phyloP scores from a whole-genome alignment of 92 coral and sea anemone species.

The Palythoa heliodiscus region DNA sequence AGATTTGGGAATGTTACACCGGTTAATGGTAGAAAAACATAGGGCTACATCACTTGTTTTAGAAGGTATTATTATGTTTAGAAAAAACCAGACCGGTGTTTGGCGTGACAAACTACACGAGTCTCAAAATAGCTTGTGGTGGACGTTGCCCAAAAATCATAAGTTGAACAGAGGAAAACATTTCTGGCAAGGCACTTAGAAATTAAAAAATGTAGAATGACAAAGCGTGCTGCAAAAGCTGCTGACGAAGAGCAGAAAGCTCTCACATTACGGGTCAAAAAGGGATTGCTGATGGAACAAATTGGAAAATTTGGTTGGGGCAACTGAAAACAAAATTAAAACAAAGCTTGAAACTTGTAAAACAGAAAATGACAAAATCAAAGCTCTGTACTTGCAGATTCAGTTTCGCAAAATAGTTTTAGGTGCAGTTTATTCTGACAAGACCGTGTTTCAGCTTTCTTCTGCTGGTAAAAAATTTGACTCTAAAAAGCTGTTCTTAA shows the following conservation, averaged over 20 bases:
- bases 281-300: too few relatives aligned
- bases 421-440: constrained; percentile 34
- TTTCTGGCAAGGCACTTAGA: not conserved
- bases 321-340: too few relatives aligned
- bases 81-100: not conserved
- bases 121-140: not conserved
- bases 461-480: too few relatives aligned
- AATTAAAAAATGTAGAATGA: not conserved
- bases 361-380: constrained; percentile 8
- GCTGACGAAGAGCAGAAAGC: not conserved
- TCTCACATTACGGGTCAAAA: too few relatives aligned
- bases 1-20: not conserved
- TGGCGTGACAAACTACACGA: not conserved
- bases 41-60: not conserved
- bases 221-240: constrained; percentile 1
- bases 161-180: not conserved
- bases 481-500: too few relatives aligned
- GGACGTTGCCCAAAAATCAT: not conserved
- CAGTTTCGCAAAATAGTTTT: constrained; percentile 3
- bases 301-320: too few relatives aligned
- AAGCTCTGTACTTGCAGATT: not conserved
- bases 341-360: not conserved
- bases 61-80: constrained; percentile 22
- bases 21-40: constrained; percentile 7
- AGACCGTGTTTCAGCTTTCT: not conserved